Conservation (phyloP, 1,140 invertebrate species). For the Capitella teleta region DNA sequence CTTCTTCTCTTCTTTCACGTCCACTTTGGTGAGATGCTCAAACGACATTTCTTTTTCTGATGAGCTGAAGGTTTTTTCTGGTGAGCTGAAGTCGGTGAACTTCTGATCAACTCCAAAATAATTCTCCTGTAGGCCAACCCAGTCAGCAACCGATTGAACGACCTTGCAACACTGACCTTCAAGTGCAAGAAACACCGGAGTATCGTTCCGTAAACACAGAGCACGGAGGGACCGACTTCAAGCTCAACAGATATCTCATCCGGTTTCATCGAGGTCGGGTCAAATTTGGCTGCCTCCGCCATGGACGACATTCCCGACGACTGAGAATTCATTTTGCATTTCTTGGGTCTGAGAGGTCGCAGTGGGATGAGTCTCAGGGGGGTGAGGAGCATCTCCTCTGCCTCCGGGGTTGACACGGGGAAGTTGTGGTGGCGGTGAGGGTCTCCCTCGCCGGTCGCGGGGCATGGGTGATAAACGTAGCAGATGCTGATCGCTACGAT, state of each 20-base stretch:
- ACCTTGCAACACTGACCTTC: conserved; percentile 6
- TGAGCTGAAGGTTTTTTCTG: not conserved
- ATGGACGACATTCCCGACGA: not conserved
- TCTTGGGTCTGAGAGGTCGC: conserved; percentile 13
- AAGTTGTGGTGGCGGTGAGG: not conserved
- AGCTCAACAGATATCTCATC: conserved; percentile 82
- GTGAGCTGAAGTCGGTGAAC: conserved; percentile 76
- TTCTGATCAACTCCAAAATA: conserved; percentile 89
- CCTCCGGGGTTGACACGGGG: conserved; percentile 55
- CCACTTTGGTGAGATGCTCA: not conserved
- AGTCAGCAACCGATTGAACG: too few species aligned
- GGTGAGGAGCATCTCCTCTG: conserved; percentile 80
- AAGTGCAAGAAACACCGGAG: conserved; percentile 51
- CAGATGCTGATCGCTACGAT: conserved; percentile 81
- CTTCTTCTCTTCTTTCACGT: conserved; percentile 9
- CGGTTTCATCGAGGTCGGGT: conserved; percentile 66
- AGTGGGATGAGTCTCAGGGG: conserved; percentile 63
- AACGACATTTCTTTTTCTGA: conserved; percentile 3
- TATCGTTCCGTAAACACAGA: conserved; percentile 79
- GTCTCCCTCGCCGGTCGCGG: not conserved
- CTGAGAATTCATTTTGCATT: not conserved
- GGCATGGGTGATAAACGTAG: conserved; percentile 76
- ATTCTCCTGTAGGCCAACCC: conserved; percentile 76
- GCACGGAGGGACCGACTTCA: conserved; percentile 79
- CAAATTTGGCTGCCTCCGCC: conserved; percentile 54